These are phyloP conservation scores for Halictus quadricinctus DNA, from an alignment of 2,888 invertebrate genomes.

Conservation along the genomic window DNA sequence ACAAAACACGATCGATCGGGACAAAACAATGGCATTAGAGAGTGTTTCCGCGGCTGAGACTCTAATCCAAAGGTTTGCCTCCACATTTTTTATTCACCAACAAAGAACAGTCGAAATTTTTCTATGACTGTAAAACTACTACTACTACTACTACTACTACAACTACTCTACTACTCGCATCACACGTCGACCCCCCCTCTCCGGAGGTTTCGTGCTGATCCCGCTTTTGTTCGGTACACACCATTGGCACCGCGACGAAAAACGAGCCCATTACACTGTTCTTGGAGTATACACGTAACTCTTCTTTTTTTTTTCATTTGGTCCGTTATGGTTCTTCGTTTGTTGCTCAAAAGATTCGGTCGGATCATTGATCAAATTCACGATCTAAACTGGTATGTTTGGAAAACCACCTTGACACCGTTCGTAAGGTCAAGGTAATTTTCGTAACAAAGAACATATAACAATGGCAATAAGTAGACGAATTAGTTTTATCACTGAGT, in stretches of 20 bases:
- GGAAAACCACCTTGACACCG: conserved; percentile 28
- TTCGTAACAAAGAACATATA: conserved; percentile 5
- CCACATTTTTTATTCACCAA: conserved; percentile 77
- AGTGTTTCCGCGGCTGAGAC: conserved; percentile 82
- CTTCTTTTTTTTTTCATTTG: conserved; percentile 5
- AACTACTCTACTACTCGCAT: conserved; percentile 27
- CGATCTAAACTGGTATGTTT: background rate
- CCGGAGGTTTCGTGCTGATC: conserved; percentile 50
- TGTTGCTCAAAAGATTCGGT: conserved; percentile 41
- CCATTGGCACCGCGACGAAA: conserved; percentile 50
- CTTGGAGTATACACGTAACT: conserved; percentile 29
- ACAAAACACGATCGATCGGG: conserved; percentile 75
- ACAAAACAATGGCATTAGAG: conserved; percentile 81
- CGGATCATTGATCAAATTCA: conserved; percentile 13
- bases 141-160: background rate
- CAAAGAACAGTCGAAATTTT: conserved; percentile 57
- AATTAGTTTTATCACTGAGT: conserved; percentile 13
- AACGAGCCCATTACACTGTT: conserved; percentile 39
- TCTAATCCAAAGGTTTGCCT: conserved; percentile 82
- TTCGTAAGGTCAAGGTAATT: conserved; percentile 41
- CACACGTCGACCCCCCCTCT: conserved; percentile 45
- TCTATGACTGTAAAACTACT: conserved; percentile 42
- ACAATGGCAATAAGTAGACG: conserved; percentile 2
- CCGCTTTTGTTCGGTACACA: conserved; percentile 49
- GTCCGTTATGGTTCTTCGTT: conserved; percentile 38